These are phyloP conservation scores for Bryconaethiops microstoma DNA, from an alignment of 2,797 vertebrate genomes.

Conservation along the genomic window DNA sequence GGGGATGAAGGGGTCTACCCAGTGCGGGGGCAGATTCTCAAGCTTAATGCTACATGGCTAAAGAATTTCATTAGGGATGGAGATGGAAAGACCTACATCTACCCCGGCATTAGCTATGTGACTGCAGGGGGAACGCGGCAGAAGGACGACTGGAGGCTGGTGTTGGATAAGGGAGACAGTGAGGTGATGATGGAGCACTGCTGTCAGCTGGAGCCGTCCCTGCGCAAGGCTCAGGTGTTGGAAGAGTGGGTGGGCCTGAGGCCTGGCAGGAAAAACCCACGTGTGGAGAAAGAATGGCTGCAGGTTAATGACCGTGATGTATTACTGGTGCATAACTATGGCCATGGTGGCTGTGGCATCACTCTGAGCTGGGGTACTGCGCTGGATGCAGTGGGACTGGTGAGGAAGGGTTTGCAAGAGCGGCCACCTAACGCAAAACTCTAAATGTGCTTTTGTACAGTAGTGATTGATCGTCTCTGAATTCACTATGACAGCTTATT, in stretches of 20 bases:
- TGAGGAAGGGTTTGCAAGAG: conserved; percentile 74
- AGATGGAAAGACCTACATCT: conserved; percentile 85
- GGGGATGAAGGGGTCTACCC: conserved; percentile 78
- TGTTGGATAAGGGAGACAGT: conserved; percentile 70
- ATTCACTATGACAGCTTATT: neutral
- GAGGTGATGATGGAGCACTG: conserved; percentile 83
- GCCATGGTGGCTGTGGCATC: conserved; percentile 86
- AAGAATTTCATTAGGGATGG: conserved; percentile 86
- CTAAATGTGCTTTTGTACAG: conserved; percentile 50
- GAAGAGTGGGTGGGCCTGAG: conserved; percentile 84
- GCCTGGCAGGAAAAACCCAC: conserved; percentile 76
- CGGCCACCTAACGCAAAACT: conserved; percentile 65
- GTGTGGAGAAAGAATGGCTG: conserved; percentile 82
- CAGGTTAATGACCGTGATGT: conserved; percentile 64
- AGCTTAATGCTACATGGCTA: conserved; percentile 89
- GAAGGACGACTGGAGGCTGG: conserved; percentile 77
- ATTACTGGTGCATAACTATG: conserved; percentile 89
- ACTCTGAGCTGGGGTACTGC: conserved; percentile 87
- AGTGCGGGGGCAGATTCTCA: conserved; percentile 87
- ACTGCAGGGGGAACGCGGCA: conserved; percentile 88
- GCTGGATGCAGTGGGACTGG: conserved; percentile 77
- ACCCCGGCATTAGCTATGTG: conserved; percentile 79
- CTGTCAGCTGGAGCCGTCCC: conserved; percentile 82
- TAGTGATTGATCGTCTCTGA: neutral
- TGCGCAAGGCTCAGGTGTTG: conserved; percentile 69